A percentile compares a stretch with the other conserved stretches of the same genome.
Evolutionary conservation across 2,113 vertebrate genomes (phyloP).

Genomic region (Gymnocephalus cernua): DNA sequence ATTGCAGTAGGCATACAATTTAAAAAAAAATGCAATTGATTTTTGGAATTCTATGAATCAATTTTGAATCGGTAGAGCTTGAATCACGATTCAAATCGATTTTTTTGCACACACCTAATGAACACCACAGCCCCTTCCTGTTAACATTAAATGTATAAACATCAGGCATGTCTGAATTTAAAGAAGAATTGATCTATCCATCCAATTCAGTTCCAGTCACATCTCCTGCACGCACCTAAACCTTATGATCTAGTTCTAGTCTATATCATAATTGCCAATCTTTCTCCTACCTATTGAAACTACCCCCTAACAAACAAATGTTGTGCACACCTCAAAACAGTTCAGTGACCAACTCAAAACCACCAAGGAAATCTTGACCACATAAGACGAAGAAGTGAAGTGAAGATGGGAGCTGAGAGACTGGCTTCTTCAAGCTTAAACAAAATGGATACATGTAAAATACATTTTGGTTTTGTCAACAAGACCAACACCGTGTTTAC

Average conservation of each 20-base stretch:
- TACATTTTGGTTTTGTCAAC: neutral
- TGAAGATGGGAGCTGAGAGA: neutral
- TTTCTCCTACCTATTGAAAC: neutral
- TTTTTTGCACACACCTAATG: no score
- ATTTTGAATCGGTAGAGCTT: no score
- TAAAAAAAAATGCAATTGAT: no score
- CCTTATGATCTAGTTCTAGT: slow-evolving; percentile 1
- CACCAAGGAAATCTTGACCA: neutral
- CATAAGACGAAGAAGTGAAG: neutral
- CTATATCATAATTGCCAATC: neutral
- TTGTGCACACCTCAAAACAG: neutral
- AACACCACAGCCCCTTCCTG: neutral
- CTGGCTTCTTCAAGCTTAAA: neutral
- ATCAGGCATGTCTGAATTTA: neutral
- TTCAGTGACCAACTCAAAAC: neutral
- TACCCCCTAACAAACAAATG: neutral
- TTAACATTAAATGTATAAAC: slow-evolving; percentile 1
- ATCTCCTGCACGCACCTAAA: neutral
- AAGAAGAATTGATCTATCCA: neutral
- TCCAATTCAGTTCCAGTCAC: neutral
- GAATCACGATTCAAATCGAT: no score
- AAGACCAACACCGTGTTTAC: neutral
- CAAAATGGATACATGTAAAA: neutral
- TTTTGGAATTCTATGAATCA: no score
- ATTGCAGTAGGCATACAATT: no score